Evolutionary conservation across 2,113 vertebrate species (phyloP).

Genomic region (Toxotes jaculatrix): DNA sequence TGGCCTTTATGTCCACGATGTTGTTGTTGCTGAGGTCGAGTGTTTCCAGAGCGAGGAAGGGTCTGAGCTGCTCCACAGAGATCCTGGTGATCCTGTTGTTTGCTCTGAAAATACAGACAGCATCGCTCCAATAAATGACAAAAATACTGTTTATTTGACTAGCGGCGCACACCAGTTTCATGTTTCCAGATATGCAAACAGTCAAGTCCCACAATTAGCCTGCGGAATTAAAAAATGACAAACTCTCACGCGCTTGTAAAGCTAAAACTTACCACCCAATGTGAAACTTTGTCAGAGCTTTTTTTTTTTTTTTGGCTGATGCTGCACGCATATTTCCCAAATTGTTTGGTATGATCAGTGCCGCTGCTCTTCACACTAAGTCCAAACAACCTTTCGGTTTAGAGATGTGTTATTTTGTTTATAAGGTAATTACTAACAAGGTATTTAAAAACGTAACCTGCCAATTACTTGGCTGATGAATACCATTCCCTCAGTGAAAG

Average conservation of each 20-base stretch:
- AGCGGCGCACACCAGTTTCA: slow-evolving; percentile 41
- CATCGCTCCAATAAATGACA: slow-evolving; percentile 70
- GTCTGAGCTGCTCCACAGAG: slow-evolving; percentile 85
- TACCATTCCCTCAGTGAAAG: slow-evolving; percentile 95
- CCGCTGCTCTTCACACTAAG: slow-evolving; percentile 75
- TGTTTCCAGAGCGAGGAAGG: slow-evolving; percentile 89
- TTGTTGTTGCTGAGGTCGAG: slow-evolving; percentile 95
- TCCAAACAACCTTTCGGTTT: slow-evolving; percentile 81
- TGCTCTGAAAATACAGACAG: slow-evolving; percentile 88
- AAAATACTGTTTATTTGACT: slow-evolving; percentile 62
- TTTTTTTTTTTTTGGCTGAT: slow-evolving; percentile 19
- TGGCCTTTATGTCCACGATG: slow-evolving; percentile 87
- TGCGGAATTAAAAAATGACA: slow-evolving; percentile 51
- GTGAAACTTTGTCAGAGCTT: neutral
- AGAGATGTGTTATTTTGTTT: slow-evolving; percentile 91
- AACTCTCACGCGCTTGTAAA: slow-evolving; percentile 34
- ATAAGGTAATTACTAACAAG: slow-evolving; percentile 97
- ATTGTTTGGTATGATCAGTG: slow-evolving; percentile 69
- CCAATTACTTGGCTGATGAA: slow-evolving; percentile 95
- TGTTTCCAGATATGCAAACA: slow-evolving; percentile 66
- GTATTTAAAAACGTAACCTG: slow-evolving; percentile 92
- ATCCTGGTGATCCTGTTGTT: slow-evolving; percentile 91
- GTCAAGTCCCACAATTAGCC: slow-evolving; percentile 61
- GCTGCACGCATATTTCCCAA: slow-evolving; percentile 30
- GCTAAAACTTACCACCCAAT: slow-evolving; percentile 59